Conservation (phyloP, 2,113 vertebrate species). For the Aythya baeri region DNA sequence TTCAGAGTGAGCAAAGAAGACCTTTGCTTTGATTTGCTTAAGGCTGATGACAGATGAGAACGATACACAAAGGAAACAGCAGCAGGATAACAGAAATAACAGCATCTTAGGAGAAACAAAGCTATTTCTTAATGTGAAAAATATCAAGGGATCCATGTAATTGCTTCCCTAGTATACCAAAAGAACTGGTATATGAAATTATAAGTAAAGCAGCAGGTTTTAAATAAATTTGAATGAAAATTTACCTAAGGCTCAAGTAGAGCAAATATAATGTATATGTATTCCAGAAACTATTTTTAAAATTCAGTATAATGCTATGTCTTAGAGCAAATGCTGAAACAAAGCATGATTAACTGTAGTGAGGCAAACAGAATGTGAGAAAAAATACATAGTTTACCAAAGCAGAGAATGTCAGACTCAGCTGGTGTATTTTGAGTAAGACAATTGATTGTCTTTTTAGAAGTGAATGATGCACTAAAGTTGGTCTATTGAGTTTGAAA, state of each 20-base stretch:
- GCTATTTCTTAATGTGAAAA: neutral
- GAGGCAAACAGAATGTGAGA: neutral
- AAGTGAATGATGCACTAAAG: neutral
- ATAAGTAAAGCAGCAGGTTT: neutral
- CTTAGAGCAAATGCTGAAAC: neutral
- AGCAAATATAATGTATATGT: neutral
- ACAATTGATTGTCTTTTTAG: neutral
- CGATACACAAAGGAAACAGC: neutral
- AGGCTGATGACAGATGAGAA: neutral
- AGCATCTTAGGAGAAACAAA: neutral
- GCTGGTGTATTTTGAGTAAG: neutral
- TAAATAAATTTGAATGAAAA: conserved; percentile 2
- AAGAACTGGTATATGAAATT: neutral
- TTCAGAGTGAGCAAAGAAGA: neutral
- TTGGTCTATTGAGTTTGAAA: neutral
- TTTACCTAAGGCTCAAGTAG: neutral
- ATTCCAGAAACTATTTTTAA: neutral
- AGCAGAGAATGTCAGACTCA: neutral
- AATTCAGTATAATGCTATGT: neutral
- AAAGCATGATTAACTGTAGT: neutral
- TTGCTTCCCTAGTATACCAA: neutral
- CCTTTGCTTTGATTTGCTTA: neutral
- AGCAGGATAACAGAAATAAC: neutral
- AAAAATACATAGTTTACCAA: neutral
- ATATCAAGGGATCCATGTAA: neutral